Evolutionary conservation across 2,113 vertebrate species (phyloP).

Genomic region (Hippocampus abdominalis): DNA sequence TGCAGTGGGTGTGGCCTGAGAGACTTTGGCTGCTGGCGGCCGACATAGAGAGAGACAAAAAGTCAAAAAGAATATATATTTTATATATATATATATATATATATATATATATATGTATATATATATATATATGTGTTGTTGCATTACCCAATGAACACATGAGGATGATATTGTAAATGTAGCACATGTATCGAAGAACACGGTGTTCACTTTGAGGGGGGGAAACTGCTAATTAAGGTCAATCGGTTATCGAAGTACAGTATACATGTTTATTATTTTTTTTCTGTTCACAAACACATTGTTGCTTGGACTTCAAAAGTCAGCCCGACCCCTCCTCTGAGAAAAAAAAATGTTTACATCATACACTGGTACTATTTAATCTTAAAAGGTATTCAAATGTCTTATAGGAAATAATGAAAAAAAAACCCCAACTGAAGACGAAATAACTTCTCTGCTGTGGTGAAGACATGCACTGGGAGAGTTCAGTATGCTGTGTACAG

Average conservation of each 20-base stretch:
- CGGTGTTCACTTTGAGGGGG: constrained; percentile 45
- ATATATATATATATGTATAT: not conserved
- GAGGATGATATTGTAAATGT: constrained; percentile 65
- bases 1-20: constrained; percentile 75
- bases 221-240: constrained; percentile 61
- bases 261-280: constrained; percentile 17
- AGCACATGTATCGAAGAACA: constrained; percentile 68
- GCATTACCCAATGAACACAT: constrained; percentile 53
- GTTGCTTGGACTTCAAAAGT: constrained; percentile 57
- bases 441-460: constrained; percentile 76
- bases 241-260: constrained; percentile 61
- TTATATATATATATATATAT: not conserved
- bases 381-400: constrained; percentile 78
- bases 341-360: constrained; percentile 83
- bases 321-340: constrained; percentile 41
- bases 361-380: constrained; percentile 86
- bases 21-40: constrained; percentile 77
- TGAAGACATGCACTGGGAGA: constrained; percentile 91
- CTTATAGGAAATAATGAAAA: constrained; percentile 59
- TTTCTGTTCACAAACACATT: constrained; percentile 52
- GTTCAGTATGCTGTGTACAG: constrained; percentile 85
- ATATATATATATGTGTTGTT: constrained; percentile 56
- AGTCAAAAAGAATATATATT: not conserved
- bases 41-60: constrained; percentile 25
- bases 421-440: not conserved